These are phyloP conservation scores for Vulpes ferrilata DNA, from an alignment of 2,113 vertebrate species.

Conservation along the genomic window DNA sequence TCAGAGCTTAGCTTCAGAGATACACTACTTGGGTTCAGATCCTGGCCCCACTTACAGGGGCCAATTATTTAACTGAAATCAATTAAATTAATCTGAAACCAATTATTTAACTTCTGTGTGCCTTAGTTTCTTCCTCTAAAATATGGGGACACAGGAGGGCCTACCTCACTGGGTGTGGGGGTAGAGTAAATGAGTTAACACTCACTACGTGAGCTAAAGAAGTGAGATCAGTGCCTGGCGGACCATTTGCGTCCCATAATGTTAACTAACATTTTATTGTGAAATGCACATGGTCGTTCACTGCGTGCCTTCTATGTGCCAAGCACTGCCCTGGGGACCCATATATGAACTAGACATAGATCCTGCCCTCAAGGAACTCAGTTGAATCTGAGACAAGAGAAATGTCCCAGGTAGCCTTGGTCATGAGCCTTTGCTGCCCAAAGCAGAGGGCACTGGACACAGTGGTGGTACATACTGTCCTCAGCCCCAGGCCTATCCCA, in stretches of 20 bases:
- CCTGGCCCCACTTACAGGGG: not conserved
- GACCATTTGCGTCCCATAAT: not conserved
- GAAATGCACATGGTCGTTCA: not conserved
- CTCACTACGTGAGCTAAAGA: not conserved
- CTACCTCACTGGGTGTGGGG: not conserved
- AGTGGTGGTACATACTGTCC: not conserved
- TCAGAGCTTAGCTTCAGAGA: not conserved
- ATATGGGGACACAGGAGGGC: not conserved
- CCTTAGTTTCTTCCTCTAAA: slow-evolving; percentile 37
- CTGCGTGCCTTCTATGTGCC: not conserved
- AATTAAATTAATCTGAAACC: not conserved
- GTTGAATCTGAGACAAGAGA: not conserved
- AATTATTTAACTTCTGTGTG: not conserved
- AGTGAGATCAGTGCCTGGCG: not conserved
- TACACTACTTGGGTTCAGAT: not conserved
- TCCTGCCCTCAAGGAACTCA: not conserved
- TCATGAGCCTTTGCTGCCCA: not conserved
- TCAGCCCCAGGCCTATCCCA: not conserved
- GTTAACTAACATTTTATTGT: not conserved
- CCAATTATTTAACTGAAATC: not conserved
- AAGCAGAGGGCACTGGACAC: not conserved
- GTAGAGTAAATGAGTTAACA: not conserved
- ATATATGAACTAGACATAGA: not conserved
- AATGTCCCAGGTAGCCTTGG: not conserved
- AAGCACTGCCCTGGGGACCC: not conserved